Evolutionary conservation across 2,797 vertebrate genomes (phyloP), one percentile per base, ranked within the genome.

Genomic region (Sebastes glaucus): DNA sequence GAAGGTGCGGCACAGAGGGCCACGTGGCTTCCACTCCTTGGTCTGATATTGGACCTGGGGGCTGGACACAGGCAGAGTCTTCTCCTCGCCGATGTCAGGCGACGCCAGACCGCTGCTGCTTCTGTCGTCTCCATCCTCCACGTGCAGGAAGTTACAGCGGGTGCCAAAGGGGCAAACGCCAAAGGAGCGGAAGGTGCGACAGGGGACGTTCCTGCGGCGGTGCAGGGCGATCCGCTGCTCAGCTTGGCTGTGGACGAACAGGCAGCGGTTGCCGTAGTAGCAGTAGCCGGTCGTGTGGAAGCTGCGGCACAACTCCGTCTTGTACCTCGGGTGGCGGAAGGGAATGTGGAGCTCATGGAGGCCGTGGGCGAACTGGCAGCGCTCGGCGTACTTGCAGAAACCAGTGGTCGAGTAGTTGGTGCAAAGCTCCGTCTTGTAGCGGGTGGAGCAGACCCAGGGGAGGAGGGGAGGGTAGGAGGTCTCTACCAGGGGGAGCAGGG

Each of bases 341-440:
- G 96, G 95, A 18, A 96, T 86, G 0, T 96, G 96, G 14, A 97
- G 95, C 71, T 97, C 96, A 0, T 92, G 93, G 27, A 96, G 95
- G 74, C 96, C 96, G 0, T 97, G 96, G 53, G 96, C 96, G 1
- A 97, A 97, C 91, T 95, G 96, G 81, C 96, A 97, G 82, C 95
- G 95, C 46, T 95, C 94, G 0, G 94, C 94, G 2, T 96, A 97
- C 71, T 94, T 95, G 91, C 96, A 97, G 49, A 81, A 77, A 1
- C 95, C 95, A 0, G 85, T 81, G 2, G 92, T 66, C 0, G 96
- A 92, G 77, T 96, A 97, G 80, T 88, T 95, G 81, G 92, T 96
- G 85, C 96, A 97, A 55, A 97, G 94, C 84, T 96, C 95, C 0
- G 96, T 97, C 93, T 97, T 97, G 87, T 96, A 97, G 81, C 96